Evolutionary conservation across 2,797 vertebrate genomes (phyloP), one percentile per base, ranked within the genome.

Genomic region (Hephaestus fuliginosus): DNA sequence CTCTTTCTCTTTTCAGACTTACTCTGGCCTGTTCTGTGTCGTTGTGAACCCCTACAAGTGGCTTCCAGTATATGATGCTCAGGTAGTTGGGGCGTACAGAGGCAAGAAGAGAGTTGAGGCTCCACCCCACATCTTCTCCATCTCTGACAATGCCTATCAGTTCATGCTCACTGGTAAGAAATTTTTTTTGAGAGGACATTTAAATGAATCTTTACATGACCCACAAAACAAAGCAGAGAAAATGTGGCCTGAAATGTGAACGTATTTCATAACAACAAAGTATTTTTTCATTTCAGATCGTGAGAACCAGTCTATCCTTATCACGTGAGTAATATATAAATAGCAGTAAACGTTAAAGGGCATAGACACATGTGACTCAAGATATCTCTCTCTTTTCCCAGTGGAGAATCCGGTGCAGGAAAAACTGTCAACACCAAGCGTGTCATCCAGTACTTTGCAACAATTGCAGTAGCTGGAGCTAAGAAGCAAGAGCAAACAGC

Each of bases 111-210:
- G 90, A 41, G 39, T 96, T 80, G 89, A 91, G 74, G 84, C 89
- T 41, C 89, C 89, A 70, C 89, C 89, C 13, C 89, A 90, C 67
- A 90, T 90, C 80, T 90, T 89, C 8, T 97, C 96, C 89, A 96
- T 97, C 92, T 97, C 97, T 2, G 97, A 97, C 72, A 97, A 96
- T 0, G 97, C 96, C 74, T 97, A 97, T 86, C 97, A 97, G 91
- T 86, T 77, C 85, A 95, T 95, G 94, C 91, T 93, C 75, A 89
- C 89, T 39, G 89, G 89, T 90, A 72, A 63, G 81, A 70, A 43
- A 30, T 33, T 77, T 22, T 22, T 22, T 68, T 17, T 57, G 6
- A 49, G 6, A 36, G 3, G 9, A 30, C 7, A 64, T 1, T 1
- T 63, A 0, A 51, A 33, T 62, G 18, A 9, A 48, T 56, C 14